Base-by-base conservation (phyloP, 2,113 vertebrate species). In the Tursiops truncatus region DNA sequence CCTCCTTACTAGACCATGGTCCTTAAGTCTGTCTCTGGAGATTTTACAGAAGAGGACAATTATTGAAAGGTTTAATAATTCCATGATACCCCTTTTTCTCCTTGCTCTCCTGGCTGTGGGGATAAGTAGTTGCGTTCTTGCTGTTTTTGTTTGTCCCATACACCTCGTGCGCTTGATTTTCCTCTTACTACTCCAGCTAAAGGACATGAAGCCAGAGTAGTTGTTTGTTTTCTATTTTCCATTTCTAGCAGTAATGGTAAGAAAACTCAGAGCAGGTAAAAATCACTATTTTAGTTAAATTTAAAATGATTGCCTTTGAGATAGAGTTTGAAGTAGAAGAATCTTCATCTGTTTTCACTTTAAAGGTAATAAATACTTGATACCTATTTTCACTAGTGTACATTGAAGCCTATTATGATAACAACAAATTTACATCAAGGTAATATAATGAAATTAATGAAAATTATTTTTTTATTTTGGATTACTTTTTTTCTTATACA, bases 221-320 rank as follows among this genome's bases (percentile, higher is more conserved):
- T 28, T 17, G 65, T 44, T 31, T 60, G 11, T 74, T 94, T 74
- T 50, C 50, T 14, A 8, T 91, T 84, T 73, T 63, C 6, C 1
- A 15, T 88, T 87, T 87, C 15, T 7, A 38, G 74, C 80, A 85
- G 23, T 77, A 65, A 31, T 77, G 53, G 26, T 26, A 94, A 82
- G 26, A 84, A 76, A 79, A 97, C 85, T 89, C 8, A 95, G 88
- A 91, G 65, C 50, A 77, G 44, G 31, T 84, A 5, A 88, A 95
- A 87, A 36, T 81, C 73, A 77, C 10, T 68, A 1, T 97, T 71
- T 74, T 5, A 67, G 41, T 94, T 60, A 31, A 71, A 81, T 83
- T 62, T 90, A 84, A 93, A 20, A 41, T 90, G 10, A 28, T 80
- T 17, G 87, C 53, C 58, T 41, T 73, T 90, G 60, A 94, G 47